These are phyloP conservation scores for Aricia artaxerxes DNA, from an alignment of 2,888 invertebrate genomes.

Conservation along the genomic window DNA sequence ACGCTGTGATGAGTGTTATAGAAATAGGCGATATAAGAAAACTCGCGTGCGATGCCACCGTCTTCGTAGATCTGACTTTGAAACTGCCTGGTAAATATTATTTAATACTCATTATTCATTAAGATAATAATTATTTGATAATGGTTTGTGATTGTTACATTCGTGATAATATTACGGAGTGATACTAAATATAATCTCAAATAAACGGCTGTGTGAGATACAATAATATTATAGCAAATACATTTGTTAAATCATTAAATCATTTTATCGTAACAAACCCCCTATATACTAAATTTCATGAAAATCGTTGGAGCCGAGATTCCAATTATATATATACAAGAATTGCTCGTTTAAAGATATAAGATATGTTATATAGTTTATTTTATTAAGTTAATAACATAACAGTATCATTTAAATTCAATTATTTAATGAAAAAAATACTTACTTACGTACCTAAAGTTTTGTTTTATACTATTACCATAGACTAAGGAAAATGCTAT, in stretches of 20 bases:
- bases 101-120: not conserved
- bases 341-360: too few species aligned
- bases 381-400: too few species aligned
- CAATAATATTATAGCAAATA: not conserved
- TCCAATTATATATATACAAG: too few species aligned
- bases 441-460: too few species aligned
- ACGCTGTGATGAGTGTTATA: slow-evolving; percentile 32
- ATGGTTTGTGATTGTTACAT: slow-evolving; percentile 2
- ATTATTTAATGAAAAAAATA: too few species aligned
- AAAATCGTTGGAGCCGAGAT: too few species aligned
- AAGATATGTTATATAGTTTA: too few species aligned
- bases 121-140: not conserved
- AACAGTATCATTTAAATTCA: too few species aligned
- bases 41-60: slow-evolving; percentile 39
- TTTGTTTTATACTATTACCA: too few species aligned
- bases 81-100: slow-evolving; percentile 44
- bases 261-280: too few species aligned
- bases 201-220: not conserved
- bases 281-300: too few species aligned
- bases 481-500: too few species aligned
- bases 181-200: not conserved
- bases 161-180: not conserved
- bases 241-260: not conserved
- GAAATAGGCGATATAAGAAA: slow-evolving; percentile 43
- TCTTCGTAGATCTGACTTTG: slow-evolving; percentile 51